phyloP scores from a whole-genome alignment of 2,888 invertebrate species.

The Podabrus alpinus region DNA sequence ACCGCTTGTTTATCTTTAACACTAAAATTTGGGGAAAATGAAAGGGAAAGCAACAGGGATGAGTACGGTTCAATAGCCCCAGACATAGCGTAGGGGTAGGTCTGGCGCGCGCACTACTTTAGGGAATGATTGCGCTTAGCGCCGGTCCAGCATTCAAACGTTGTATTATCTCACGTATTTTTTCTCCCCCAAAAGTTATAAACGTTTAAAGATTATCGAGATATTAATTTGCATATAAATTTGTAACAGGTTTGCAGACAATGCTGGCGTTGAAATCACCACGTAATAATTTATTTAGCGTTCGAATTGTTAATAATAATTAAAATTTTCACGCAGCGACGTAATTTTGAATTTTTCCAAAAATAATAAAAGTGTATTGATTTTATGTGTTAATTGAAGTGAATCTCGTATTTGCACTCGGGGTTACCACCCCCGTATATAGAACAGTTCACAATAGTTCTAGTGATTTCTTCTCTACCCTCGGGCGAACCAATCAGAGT shows the following conservation, averaged over 20 bases:
- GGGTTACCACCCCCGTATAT: conserved; percentile 48
- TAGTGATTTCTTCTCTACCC: conserved; percentile 53
- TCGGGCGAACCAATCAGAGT: conserved; percentile 50
- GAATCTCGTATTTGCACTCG: conserved; percentile 55
- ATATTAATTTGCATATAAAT: conserved; percentile 17
- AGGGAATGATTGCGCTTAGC: conserved; percentile 36
- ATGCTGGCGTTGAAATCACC: conserved; percentile 37
- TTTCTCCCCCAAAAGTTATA: conserved; percentile 17
- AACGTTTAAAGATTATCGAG: conserved; percentile 6
- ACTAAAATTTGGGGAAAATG: conserved; percentile 18
- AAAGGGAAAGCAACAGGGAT: conserved; percentile 32
- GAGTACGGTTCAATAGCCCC: conserved; percentile 39
- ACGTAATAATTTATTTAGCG: background rate
- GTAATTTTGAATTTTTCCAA: background rate
- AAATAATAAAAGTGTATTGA: conserved; percentile 7
- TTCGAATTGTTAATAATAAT: background rate
- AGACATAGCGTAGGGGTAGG: conserved; percentile 44
- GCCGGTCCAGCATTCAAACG: conserved; percentile 45
- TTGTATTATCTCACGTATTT: conserved; percentile 23
- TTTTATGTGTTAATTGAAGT: conserved; percentile 19
- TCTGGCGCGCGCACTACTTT: conserved; percentile 42
- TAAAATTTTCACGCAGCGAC: background rate
- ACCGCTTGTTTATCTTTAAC: background rate
- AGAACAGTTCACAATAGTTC: conserved; percentile 42
- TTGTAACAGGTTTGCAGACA: conserved; percentile 30